Evolutionary conservation across 2,113 vertebrate genomes (phyloP).

Genomic region (Saguinus imperator): DNA sequence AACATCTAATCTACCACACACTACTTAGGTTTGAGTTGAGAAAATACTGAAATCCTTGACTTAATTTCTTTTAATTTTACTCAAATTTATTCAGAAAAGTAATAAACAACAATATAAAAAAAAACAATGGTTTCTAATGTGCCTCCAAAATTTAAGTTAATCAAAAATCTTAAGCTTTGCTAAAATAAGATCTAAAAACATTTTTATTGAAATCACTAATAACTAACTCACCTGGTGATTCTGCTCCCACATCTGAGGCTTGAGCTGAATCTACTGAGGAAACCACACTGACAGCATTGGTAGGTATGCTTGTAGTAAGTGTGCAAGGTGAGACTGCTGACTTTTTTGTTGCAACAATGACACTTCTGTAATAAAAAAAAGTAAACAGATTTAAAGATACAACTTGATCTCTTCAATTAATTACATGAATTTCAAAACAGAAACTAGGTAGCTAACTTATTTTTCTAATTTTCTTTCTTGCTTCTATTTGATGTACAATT

Average conservation of each 20-base stretch:
- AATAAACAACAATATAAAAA: constrained; percentile 18
- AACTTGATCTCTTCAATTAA: background rate
- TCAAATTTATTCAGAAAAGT: constrained; percentile 37
- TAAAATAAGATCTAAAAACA: background rate
- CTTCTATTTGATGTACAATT: background rate
- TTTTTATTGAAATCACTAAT: background rate
- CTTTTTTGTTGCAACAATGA: constrained; percentile 94
- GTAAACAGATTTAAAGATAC: background rate
- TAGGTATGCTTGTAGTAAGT: constrained; percentile 77
- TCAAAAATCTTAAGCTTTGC: background rate
- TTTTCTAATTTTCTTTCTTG: constrained; percentile 4
- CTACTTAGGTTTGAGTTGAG: background rate
- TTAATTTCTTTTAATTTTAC: background rate
- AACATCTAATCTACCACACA: background rate
- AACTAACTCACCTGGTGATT: constrained; percentile 87
- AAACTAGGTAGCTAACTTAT: background rate
- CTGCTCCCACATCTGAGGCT: constrained; percentile 76
- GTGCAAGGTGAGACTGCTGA: constrained; percentile 79
- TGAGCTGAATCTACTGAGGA: constrained; percentile 90
- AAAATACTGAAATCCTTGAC: constrained; percentile 16
- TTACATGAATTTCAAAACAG: constrained; percentile 40
- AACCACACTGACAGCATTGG: constrained; percentile 92
- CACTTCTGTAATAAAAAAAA: constrained; percentile 88
- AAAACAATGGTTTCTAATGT: background rate
- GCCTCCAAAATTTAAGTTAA: background rate